These are phyloP conservation scores for Passerculus sandwichensis DNA, from an alignment of 2,797 vertebrate genomes.

Conservation along the genomic window DNA sequence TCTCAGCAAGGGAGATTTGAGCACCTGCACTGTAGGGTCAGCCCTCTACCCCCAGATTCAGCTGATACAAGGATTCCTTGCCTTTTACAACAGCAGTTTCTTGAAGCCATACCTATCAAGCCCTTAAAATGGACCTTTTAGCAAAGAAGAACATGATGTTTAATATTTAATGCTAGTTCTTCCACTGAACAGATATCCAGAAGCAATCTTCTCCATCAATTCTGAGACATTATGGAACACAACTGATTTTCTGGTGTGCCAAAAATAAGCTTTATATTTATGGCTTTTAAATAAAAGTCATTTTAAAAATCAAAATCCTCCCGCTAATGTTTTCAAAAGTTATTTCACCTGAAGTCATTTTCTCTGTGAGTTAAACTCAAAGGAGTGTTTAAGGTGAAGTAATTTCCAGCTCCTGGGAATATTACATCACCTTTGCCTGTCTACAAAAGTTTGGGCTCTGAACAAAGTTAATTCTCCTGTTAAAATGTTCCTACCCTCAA, in stretches of 20 bases:
- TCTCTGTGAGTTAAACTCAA: background rate
- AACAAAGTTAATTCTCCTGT: background rate
- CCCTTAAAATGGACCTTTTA: background rate
- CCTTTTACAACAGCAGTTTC: background rate
- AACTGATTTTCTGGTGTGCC: background rate
- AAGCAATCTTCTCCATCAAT: background rate
- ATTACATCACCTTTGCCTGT: constrained; percentile 1
- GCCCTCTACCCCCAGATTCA: background rate
- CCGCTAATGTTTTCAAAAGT: background rate
- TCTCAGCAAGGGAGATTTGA: background rate
- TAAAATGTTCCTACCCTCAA: background rate
- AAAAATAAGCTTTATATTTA: constrained; percentile 5
- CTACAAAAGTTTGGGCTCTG: background rate
- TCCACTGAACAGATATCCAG: background rate
- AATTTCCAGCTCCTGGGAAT: background rate
- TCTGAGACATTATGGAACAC: background rate
- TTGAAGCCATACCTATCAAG: background rate
- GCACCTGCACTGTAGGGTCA: background rate
- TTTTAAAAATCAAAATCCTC: background rate
- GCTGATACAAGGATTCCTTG: background rate
- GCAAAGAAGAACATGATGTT: background rate
- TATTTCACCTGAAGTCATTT: background rate
- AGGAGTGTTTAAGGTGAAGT: background rate
- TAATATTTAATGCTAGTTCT: background rate
- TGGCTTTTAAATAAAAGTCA: constrained; percentile 2